Evolutionary conservation across 2,797 vertebrate species (phyloP).

Genomic region (Liparis tanakae): DNA sequence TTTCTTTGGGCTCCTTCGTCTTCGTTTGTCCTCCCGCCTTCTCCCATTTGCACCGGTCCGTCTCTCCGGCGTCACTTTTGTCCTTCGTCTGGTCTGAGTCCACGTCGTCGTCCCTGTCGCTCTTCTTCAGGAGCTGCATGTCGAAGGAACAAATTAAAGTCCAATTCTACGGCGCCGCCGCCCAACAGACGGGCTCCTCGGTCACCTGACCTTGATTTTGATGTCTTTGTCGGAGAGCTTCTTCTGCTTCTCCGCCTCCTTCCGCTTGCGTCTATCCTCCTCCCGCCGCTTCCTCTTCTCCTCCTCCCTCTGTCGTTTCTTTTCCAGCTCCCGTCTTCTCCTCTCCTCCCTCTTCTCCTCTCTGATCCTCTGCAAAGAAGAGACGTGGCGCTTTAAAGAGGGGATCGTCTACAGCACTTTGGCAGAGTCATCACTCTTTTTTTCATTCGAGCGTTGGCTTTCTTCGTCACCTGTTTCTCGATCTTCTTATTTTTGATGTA

Average conservation of each 20-base stretch:
- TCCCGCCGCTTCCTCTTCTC: slow-evolving; percentile 95
- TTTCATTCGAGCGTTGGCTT: not conserved
- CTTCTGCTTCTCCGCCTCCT: slow-evolving; percentile 93
- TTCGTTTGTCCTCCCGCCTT: slow-evolving; percentile 83
- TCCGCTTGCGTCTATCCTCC: slow-evolving; percentile 92
- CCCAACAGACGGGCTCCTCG: too few species aligned
- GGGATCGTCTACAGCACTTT: not conserved
- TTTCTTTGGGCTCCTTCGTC: slow-evolving; percentile 88
- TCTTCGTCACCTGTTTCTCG: slow-evolving; percentile 91
- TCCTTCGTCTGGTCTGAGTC: slow-evolving; percentile 89
- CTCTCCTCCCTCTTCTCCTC: slow-evolving; percentile 98
- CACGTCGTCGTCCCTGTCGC: slow-evolving; percentile 91
- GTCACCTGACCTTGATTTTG: slow-evolving; percentile 88
- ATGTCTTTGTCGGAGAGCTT: slow-evolving; percentile 93
- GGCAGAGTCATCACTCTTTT: not conserved
- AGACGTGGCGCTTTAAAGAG: not conserved
- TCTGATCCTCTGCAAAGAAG: slow-evolving; percentile 88
- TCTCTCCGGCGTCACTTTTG: slow-evolving; percentile 86
- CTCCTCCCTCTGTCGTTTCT: slow-evolving; percentile 94
- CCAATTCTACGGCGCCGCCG: not conserved
- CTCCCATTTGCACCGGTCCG: slow-evolving; percentile 89
- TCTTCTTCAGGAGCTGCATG: slow-evolving; percentile 94
- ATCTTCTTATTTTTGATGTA: slow-evolving; percentile 99
- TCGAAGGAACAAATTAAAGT: not conserved
- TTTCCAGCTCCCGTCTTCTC: slow-evolving; percentile 91